Base-by-base conservation (phyloP, 2,797 vertebrate species). In the Enteromius treurensis region DNA sequence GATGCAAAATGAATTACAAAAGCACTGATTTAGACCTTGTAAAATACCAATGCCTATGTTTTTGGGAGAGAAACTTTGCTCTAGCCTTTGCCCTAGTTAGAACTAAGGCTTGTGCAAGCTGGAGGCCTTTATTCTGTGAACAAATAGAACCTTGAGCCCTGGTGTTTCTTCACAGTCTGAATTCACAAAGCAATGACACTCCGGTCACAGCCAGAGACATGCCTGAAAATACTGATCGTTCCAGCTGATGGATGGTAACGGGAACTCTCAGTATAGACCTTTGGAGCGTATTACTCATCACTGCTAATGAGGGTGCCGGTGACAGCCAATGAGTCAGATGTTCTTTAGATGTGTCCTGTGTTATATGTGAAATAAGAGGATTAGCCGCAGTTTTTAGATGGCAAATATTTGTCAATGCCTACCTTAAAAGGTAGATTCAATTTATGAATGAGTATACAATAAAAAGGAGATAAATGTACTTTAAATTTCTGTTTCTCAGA, bases 71-170 rank as follows among this genome's bases (percentile, higher is more conserved):
- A 71, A 60, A 34, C 53, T 80, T 69, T 62, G 53, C 45, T 45
- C 60, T 65, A 42, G 53, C 79, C 73, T 83, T 81, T 74, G 53
- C 58, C 79, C 79, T 82, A 53, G 85, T 84, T 83, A 70, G 78
- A 34, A 62, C 69, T 51, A 51, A 23, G 71, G 71, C 42, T 86
- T 89, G 85, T 86, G 80, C 68, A 86, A 87, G 53, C 74, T 34
- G 34, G 45, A 55, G 79, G 71, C 77, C 55, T 79, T 60, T 76
- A 60, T 79, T 58, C 82, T 76, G 77, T 15, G 47, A 85, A 77
- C 79, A 83, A 84, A 85, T 82, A 83, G 60, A 86, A 77, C 65
- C 40, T 64, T 85, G 76, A 80, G 68, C 40, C 60, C 40, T 32
- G 26, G 71, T 79, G 47, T 83, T 84, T 89, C 77, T 42, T 81